These are phyloP conservation scores for Tetranychus piercei DNA, from an alignment of 2,888 invertebrate species.

Conservation along the genomic window DNA sequence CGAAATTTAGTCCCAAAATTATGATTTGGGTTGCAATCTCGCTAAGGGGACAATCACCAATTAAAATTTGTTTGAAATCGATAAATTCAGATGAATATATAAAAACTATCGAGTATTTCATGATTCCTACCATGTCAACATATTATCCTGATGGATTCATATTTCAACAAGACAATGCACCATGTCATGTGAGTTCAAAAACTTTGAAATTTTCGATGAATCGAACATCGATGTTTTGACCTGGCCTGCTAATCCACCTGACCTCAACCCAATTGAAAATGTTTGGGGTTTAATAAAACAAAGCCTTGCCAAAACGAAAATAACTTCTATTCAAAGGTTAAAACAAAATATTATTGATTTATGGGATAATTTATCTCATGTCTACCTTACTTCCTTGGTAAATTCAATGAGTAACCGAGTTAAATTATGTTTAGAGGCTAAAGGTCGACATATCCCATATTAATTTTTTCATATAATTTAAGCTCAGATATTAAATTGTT, in stretches of 20 bases:
- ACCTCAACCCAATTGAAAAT: too few species aligned
- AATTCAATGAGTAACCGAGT: background rate
- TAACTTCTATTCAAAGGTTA: background rate
- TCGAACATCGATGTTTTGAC: background rate
- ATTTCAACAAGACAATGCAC: background rate
- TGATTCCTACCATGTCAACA: background rate
- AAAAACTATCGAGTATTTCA: background rate
- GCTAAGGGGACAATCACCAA: background rate
- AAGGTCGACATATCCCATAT: background rate
- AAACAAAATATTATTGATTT: background rate
- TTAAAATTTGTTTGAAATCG: background rate
- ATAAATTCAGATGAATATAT: background rate
- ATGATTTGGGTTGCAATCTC: background rate
- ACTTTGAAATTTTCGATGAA: background rate
- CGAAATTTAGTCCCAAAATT: background rate
- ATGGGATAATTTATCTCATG: background rate
- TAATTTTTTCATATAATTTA: too few species aligned
- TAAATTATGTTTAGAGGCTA: background rate
- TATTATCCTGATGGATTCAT: background rate
- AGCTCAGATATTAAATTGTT: too few species aligned
- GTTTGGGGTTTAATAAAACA: background rate
- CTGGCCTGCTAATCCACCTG: background rate
- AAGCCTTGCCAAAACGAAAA: background rate
- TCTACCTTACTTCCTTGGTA: background rate
- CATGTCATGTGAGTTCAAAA: background rate